Base-by-base conservation (phyloP, 2,113 vertebrate genomes). In the Chionodraco myersi region DNA sequence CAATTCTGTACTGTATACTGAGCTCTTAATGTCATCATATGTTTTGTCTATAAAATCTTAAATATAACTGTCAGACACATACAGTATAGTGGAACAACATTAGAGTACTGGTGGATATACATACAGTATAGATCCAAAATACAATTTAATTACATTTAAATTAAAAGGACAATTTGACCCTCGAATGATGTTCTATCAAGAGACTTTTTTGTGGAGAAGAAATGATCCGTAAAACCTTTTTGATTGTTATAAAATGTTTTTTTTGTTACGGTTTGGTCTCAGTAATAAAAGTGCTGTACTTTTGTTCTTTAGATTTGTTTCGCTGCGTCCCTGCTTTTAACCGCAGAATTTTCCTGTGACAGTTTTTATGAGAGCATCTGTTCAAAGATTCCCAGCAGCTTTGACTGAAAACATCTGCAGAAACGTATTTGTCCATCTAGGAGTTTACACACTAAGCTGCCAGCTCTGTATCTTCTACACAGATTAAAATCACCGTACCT, bases 291-390 rank as follows among this genome's bases (percentile, higher is more conserved):
- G 23, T 10, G 10, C 47, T 64, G 56, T 36, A 13, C 18, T 70
- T 86, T 2, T 59, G 71, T 69, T 41, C 69, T 63, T 18, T 61
- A 8, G 12, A 66, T 30, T 54, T 60, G 73, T 15, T 11, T 72
- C 57, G 51, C 36, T 57, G 30, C 14, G 67, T 18, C 52, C 52
- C 16, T 16, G 73, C 73, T 51, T 69, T 73, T 77, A 68, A 75
- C 80, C 72, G 48, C 51, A 69, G 63, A 56, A 61, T 57, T 71
- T 44, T 71, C 56, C 60, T 70, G 71, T 52, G 54, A 69, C 7
- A 6, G n/a, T 72, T 86, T 78, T 86, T 78, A 62, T 72, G 74
- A 73, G 77, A 72, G 52, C 70, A 83, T 81, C 66, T 78, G 77
- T 30, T 80, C 65, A 75, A 78, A 75, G 57, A 78, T 61, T 66